These are phyloP conservation scores for Silurus glanis DNA, from an alignment of 2,113 vertebrate species.

Conservation along the genomic window DNA sequence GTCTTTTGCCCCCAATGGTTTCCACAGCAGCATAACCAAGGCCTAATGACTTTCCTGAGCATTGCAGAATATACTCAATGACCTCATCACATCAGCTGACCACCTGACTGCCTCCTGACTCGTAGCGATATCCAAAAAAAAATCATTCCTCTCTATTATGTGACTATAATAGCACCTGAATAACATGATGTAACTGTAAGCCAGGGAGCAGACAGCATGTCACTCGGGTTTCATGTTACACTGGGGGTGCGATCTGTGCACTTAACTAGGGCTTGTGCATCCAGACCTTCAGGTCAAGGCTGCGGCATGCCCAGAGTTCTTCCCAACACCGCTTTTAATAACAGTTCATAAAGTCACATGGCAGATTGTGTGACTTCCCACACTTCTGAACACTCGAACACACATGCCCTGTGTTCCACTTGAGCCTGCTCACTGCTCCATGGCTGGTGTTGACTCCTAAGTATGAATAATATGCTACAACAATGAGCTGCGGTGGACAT, in stretches of 20 bases:
- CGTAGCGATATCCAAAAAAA: constrained; percentile 23
- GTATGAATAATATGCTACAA: not conserved
- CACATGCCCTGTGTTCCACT: not conserved
- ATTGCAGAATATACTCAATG: not conserved
- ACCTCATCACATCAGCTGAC: not conserved
- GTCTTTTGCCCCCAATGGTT: not conserved
- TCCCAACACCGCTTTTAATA: constrained; percentile 72
- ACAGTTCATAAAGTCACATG: constrained; percentile 64
- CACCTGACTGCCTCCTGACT: not conserved
- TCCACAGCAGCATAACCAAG: not conserved
- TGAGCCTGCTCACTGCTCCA: not conserved
- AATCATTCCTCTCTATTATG: not conserved
- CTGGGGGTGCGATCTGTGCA: constrained; percentile 15
- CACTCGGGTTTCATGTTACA: constrained; percentile 15
- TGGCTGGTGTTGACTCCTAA: not conserved
- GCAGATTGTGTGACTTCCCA: constrained; percentile 69
- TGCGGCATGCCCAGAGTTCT: constrained; percentile 54
- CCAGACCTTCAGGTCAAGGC: constrained; percentile 55
- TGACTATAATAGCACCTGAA: constrained; percentile 20
- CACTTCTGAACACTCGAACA: not conserved
- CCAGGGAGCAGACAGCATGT: constrained; percentile 22
- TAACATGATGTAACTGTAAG: constrained; percentile 25
- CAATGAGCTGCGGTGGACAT: constrained; percentile 15
- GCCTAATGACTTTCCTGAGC: not conserved
- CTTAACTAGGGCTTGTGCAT: constrained; percentile 4